Evolutionary conservation across 2,888 invertebrate genomes (phyloP), one percentile per base, ranked within the genome.

Genomic region (Craniophora ligustri): DNA sequence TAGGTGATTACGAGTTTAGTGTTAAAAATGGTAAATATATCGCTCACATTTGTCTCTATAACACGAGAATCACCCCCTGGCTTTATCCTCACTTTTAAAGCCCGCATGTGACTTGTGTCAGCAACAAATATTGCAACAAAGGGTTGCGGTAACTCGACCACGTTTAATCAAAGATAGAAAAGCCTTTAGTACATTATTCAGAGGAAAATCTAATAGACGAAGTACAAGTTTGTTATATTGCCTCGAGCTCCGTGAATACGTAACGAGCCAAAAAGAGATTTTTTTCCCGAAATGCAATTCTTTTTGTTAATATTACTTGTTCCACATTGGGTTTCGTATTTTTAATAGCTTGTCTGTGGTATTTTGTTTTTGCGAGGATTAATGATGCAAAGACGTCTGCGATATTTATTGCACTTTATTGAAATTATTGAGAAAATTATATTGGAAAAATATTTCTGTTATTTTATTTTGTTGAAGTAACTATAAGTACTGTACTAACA

Each of bases 91-190:
- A 46, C 32, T 47, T 48, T 13, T 34, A 18, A 26, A 48, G 28
- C 61, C 67, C 64, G 53, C 15, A 67, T 67, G 61, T 45, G 41
- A 45, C 44, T 51, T 67, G 32, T 59, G 64, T 61, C 67, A 64
- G 62, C 53, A 34, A 34, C 53, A 64, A 53, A 67, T 45, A 41
- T 15, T 48, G 40, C 30, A 46, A 41, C 67, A 60, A 53, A 67
- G 45, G 53, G 13, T 4, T 26, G 42, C 11, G 31, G 67, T 26
- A 26, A n/a, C 26, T 60, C 67, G 36, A 41, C 30, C 34, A 30
- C 16, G 45, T 45, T 44, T 15, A 42, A 26, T 32, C 46, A 59
- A 65, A 58, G 41, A 26, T n/a, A 30, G 31, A 31, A 64, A 44
- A 13, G 40, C 11, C 13, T 67, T 65, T 54, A 23, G 32, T 51